Evolutionary conservation across 2,113 vertebrate species (phyloP), one percentile per base, ranked within the genome.

Genomic region (Cyanistes caeruleus): DNA sequence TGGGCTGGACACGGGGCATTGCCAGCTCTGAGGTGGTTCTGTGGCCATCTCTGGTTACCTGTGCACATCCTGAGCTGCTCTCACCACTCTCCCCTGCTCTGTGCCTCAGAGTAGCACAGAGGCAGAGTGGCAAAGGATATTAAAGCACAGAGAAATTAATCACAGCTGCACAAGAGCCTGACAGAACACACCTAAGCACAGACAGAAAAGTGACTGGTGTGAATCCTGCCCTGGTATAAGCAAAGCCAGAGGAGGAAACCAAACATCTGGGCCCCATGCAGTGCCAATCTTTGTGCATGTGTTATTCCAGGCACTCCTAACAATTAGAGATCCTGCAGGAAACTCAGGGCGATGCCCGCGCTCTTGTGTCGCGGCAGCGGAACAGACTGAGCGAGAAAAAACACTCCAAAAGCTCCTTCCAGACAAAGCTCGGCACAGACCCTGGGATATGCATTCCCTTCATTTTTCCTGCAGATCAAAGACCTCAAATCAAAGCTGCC

Each of bases 291-390:
- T 8, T 3, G 30, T 13, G 41, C 48, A 6, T 3, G 1, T 16
- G 46, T 8, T 62, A 25, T 13, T 44, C 0, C 8, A 60, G 56
- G 33, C 17, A 69, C 28, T 17, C 51, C 25, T 30, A 7, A 31
- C 15, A 4, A 30, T 24, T 7, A 4, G 25, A 67, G 63, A 67
- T 18, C 35, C 13, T 1, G 19, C 28, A 7, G 5, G 23, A 19
- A 80, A 30, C 35, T 28, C n/a, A 6, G 19, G 33, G 78, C 51
- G 37, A 48, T 0, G 39, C 62, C 58, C 0, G 0, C 0, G 0
- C 15, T 28, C 5, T 5, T 9, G 48, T 0, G 0, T 15, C 9
- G 3, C 46, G 73, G 35, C 2, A 28, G 44, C 0, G 5, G 11
- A 58, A 76, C 51, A 67, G 30, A 56, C 0, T 5, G 31, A 65